A percentile compares a stretch with the other conserved stretches of the same genome.
Conservation (phyloP, 1,140 invertebrate genomes). For the Lithobius niger region DNA sequence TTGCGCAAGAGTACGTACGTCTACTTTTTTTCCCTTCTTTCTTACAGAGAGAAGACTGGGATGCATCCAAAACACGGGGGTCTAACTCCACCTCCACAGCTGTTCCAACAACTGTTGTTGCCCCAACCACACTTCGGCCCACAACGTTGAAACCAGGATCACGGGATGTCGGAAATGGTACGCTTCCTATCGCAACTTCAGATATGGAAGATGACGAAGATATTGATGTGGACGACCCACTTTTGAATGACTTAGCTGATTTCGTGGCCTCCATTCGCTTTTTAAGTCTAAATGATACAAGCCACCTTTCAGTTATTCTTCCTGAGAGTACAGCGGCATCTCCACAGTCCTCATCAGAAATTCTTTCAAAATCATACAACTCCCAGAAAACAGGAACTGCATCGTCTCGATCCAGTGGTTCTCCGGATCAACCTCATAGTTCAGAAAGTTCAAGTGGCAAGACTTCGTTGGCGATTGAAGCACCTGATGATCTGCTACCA, state of each 20-base stretch:
- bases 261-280: slow-evolving; percentile 2
- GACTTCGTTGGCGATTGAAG: background rate
- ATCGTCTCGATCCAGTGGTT: no score
- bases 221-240: background rate
- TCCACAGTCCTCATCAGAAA: no score
- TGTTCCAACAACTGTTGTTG: background rate
- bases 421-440: no score
- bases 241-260: slow-evolving; percentile 5
- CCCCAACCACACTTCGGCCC: background rate
- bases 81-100: background rate
- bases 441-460: no score
- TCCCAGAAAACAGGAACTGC: no score
- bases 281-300: slow-evolving; percentile 3
- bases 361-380: no score
- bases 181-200: background rate
- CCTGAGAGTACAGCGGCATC: background rate
- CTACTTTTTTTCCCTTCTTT: no score
- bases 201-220: background rate
- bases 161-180: no score
- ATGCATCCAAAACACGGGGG: background rate
- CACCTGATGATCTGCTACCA: background rate
- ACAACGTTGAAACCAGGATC: no score
- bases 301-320: background rate
- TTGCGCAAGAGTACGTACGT: no score
- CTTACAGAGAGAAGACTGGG: no score